Evolutionary conservation across 37 sponge, comb jelly and placozoan species (phyloP).

Genomic region (Mnemiopsis leidyi): DNA sequence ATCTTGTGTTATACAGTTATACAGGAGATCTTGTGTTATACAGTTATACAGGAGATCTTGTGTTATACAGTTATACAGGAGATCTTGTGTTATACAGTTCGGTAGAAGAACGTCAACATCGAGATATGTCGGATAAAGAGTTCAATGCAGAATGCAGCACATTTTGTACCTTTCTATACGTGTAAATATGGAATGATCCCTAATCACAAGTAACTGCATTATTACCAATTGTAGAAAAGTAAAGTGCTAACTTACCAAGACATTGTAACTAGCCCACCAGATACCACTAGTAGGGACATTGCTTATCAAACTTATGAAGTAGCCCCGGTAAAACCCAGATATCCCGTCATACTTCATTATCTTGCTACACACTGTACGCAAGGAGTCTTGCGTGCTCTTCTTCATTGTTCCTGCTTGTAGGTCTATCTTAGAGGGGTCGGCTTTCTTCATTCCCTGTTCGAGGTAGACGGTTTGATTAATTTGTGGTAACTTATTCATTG

Average conservation of each 20-base stretch:
- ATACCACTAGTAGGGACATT: constrained; percentile 90
- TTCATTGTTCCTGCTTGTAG: not conserved
- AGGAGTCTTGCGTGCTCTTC: not conserved
- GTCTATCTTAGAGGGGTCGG: constrained; percentile 1
- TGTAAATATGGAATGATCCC: too few species aligned
- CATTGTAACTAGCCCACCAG: constrained; percentile 86
- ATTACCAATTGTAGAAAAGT: too few species aligned
- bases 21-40: too few species aligned
- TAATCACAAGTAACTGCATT: too few species aligned
- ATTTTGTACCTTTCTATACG: too few species aligned
- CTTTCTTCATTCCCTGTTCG: not conserved
- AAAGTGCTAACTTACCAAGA: constrained; percentile 3
- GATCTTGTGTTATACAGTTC: too few species aligned
- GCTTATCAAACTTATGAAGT: constrained; percentile 81
- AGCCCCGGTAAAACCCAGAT: constrained; percentile 85
- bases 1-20: too few species aligned
- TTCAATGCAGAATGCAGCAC: too few species aligned
- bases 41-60: too few species aligned
- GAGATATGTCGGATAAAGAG: too few species aligned
- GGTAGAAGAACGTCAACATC: too few species aligned
- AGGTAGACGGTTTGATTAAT: not conserved
- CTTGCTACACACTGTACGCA: constrained; percentile 60
- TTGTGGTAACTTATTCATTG: not conserved
- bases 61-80: too few species aligned
- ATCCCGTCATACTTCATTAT: constrained; percentile 74